These are phyloP conservation scores for Gorsachius goisagi DNA, from an alignment of 2,113 vertebrate species.

Conservation along the genomic window DNA sequence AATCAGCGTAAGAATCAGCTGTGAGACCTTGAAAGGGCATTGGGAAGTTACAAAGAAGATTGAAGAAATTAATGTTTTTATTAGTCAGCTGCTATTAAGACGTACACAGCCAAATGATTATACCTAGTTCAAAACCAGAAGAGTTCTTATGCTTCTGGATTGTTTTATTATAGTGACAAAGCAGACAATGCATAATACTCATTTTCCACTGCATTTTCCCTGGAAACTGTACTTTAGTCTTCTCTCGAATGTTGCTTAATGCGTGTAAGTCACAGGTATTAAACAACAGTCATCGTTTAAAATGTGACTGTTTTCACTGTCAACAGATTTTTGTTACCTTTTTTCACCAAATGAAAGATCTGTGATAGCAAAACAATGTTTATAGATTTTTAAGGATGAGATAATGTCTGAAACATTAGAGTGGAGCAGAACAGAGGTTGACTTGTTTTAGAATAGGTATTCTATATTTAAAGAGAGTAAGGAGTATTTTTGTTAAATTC, in stretches of 20 bases:
- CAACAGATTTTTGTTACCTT: background rate
- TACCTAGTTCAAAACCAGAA: background rate
- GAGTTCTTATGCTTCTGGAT: background rate
- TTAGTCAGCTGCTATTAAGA: background rate
- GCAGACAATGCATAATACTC: background rate
- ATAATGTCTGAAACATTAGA: background rate
- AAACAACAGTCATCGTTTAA: background rate
- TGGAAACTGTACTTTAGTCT: background rate
- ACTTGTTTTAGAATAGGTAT: background rate
- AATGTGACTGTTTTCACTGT: background rate
- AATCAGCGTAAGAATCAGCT: background rate
- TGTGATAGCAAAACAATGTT: background rate
- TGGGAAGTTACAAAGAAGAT: background rate
- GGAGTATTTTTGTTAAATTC: background rate
- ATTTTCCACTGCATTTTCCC: background rate
- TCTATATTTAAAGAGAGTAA: background rate
- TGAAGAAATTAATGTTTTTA: background rate
- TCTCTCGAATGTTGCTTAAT: background rate
- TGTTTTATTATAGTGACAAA: background rate
- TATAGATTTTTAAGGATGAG: background rate
- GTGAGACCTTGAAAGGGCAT: background rate
- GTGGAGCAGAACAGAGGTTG: background rate
- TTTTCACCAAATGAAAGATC: background rate
- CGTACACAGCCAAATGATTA: background rate
- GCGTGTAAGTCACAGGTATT: background rate